Percentiles rank a stretch among this genome's conserved stretches.
Conservation (phyloP, 2,888 invertebrate genomes). For the Torymus tubicola region DNA sequence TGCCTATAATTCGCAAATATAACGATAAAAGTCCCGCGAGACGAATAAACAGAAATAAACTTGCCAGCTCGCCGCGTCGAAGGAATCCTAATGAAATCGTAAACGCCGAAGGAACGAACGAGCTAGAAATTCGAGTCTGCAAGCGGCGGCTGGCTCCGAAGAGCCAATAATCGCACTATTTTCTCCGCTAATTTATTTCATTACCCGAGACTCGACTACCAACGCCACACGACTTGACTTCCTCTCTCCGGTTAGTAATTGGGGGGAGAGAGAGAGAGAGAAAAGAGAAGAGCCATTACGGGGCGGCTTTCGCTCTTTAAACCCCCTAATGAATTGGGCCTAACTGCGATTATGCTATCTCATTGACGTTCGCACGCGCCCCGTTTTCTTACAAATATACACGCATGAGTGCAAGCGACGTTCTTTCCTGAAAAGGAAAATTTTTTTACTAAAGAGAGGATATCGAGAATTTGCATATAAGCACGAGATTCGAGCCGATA, state of each 20-base stretch:
- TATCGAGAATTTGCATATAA: no score
- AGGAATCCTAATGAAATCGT: conserved; percentile 53
- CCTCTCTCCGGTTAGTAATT: conserved; percentile 54
- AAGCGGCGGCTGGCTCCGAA: conserved; percentile 32
- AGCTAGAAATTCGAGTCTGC: conserved; percentile 11
- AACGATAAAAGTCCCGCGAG: no score
- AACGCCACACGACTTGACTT: conserved; percentile 44
- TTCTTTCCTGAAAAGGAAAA: no score
- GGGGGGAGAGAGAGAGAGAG: conserved; percentile 50
- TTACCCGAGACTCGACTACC: conserved; percentile 58
- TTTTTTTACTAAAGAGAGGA: no score
- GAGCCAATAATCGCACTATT: conserved; percentile 67
- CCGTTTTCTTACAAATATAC: not conserved
- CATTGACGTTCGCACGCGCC: conserved; percentile 56
- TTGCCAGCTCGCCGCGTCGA: not conserved
- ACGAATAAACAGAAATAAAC: conserved; percentile 3
- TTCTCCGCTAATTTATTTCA: conserved; percentile 68
- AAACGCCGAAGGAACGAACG: conserved; percentile 37
- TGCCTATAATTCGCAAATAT: not conserved
- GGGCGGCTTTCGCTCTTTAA: conserved; percentile 61
- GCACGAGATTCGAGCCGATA: no score
- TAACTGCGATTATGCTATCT: conserved; percentile 68
- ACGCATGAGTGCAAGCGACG: no score
- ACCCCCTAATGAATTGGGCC: conserved; percentile 71
- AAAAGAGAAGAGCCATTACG: conserved; percentile 62